Evolutionary conservation across 2,888 invertebrate genomes (phyloP), one percentile per base, ranked within the genome.

Genomic region (Mythimna pallens): DNA sequence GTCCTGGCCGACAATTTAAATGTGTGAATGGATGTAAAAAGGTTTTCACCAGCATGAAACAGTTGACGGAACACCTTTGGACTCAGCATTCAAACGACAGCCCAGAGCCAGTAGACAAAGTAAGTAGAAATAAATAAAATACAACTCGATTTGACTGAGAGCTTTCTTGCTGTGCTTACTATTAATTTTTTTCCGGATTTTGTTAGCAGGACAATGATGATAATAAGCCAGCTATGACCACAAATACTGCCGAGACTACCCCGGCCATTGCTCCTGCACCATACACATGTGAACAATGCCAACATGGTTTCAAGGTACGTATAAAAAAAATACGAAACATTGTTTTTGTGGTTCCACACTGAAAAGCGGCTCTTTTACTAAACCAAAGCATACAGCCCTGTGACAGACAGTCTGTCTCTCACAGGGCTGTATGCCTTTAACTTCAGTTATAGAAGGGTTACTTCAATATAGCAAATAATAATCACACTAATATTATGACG

Each of bases 231-330:
- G 20, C 34, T 55, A 63, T 30, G 25, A 66, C 66, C 7, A 68
- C 74, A 17, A 81, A 70, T 64, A 59, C 76, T 8, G 66, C 20
- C 0, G 30, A 22, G 12, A 50, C 47, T 30, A 25, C 54, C 17
- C 30, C 61, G 7, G 30, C 47, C 12, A 22, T 73, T 10, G 76
- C 73, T 55, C 67, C 78, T 10, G 75, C 78, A 25, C 74, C 83
- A 25, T 93, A 92, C 64, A 87, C 87, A 76, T 94, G 94, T 86
- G 92, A 92, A 63, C 87, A 88, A 50, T 93, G 93, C 77, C 77
- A 87, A 61, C 74, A 86, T 14, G 77, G 73, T 50, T 93, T 93
- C 50, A 96, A 97, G 86, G 92, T 97, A 78, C 92, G 98, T 78
- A 22, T 65, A 25, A 59, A 25, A 52, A 30, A 30, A 58, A 50